Percentiles rank a stretch among this genome's conserved stretches.
phyloP scores from a whole-genome alignment of 2,888 invertebrate genomes.

The Drosophila cyrtoloma region DNA sequence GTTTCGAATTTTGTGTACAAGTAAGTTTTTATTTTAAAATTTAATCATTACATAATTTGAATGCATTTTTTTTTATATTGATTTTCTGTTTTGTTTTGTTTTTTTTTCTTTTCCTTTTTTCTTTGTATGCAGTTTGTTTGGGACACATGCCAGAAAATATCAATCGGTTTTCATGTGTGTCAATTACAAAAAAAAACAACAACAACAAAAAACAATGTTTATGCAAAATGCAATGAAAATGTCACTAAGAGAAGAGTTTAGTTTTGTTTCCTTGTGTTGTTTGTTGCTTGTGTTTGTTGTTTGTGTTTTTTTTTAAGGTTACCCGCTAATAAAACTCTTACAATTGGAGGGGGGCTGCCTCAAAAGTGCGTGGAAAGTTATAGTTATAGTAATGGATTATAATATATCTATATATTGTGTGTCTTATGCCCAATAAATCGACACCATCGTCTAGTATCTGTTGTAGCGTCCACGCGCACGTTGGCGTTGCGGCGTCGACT shows the following conservation, averaged over 20 bases:
- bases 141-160: conserved; percentile 32
- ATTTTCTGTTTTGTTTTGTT: conserved; percentile 1
- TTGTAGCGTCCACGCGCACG: conserved; percentile 85
- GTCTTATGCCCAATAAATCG: conserved; percentile 47
- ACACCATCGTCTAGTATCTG: conserved; percentile 76
- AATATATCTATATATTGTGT: conserved; percentile 51
- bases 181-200: conserved; percentile 24
- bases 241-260: conserved; percentile 48
- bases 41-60: conserved; percentile 67
- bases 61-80: conserved; percentile 32
- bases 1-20: conserved; percentile 48
- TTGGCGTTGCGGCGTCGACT: conserved; percentile 83
- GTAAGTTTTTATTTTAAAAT: conserved; percentile 71
- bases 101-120: background rate
- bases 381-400: conserved; percentile 38
- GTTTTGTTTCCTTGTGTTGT: conserved; percentile 16
- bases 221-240: conserved; percentile 69
- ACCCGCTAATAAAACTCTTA: conserved; percentile 10
- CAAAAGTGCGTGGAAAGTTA: conserved; percentile 42
- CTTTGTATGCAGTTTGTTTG: conserved; percentile 14
- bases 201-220: background rate
- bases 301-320: background rate
- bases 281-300: background rate
- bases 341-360: conserved; percentile 2
- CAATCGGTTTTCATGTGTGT: conserved; percentile 26